Base-by-base conservation (phyloP, 1,140 invertebrate genomes). In the Drosophila sp. region DNA sequence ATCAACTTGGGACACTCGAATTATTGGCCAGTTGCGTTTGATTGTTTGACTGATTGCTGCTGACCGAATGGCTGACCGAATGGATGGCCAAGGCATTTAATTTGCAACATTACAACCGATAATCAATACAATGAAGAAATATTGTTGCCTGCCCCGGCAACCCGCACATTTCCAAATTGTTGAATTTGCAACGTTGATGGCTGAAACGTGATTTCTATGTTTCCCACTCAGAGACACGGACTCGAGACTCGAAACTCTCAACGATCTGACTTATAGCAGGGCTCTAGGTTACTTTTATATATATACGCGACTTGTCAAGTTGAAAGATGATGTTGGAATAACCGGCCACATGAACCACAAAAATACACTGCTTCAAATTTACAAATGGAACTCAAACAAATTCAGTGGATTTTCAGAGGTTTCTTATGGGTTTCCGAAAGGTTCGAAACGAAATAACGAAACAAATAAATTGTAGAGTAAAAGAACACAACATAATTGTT, bases 81-180 rank as follows among this genome's bases (percentile, higher is more conserved):
- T 61, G 64, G 27, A 55, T 70, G 82, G 82, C 82, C 60, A 29
- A 77, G 84, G 66, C 84, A 89, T 89, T 89, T 89, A 89, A 89
- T 89, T 89, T 89, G 80, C 85, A 89, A 89, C 84, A 89, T 89
- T 89, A 89, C 84, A 89, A 89, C 84, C 84, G 84, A 89, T 89
- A 89, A 89, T 89, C 84, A 89, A 89, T 89, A 89, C 84, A 89
- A 87, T 87, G 79, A 87, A 87, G 83, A 86, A 87, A 87, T 86
- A 86, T 83, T 86, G 79, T 80, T 71, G 73, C 62, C 50, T 23
- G 35, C 3, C 35, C 35, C 35, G 35, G 17, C 32, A 50, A 50
- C 44, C 60, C 8, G 50, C 54, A 67, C 67, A 75, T 81, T 77
- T 77, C 56, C 75, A 90, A 90, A 90, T 90, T 90, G 81, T 90